Conservation (phyloP, 2,113 vertebrate genomes). For the Colinus virginianus region DNA sequence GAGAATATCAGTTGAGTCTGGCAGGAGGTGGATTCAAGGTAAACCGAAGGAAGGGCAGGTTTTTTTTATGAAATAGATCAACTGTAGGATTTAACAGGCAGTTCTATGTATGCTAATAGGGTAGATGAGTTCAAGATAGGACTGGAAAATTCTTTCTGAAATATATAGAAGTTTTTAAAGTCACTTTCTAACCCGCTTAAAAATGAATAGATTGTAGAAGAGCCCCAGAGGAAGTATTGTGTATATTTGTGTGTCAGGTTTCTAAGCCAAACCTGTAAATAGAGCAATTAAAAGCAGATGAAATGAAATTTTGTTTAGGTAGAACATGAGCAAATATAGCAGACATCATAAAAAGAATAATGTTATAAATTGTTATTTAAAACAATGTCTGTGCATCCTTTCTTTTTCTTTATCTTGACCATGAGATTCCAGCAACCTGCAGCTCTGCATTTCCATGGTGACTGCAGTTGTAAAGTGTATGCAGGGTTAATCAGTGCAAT, state of each 20-base stretch:
- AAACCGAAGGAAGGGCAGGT: neutral
- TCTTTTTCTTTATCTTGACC: neutral
- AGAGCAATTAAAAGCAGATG: neutral
- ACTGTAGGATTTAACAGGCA: neutral
- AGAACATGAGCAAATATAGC: neutral
- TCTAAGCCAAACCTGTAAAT: neutral
- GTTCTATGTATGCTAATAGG: neutral
- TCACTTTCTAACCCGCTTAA: neutral
- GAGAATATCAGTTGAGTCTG: neutral
- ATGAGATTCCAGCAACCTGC: neutral
- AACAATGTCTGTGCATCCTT: neutral
- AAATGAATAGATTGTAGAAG: neutral
- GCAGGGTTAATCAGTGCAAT: neutral
- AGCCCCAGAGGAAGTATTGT: neutral
- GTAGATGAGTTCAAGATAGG: neutral
- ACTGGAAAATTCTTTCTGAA: neutral
- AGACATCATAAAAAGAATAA: neutral
- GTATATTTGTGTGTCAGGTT: neutral
- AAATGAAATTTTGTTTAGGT: neutral
- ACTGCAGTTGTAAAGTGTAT: neutral
- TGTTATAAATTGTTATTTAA: neutral
- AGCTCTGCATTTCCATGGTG: neutral
- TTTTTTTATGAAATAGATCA: neutral
- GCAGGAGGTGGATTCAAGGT: neutral
- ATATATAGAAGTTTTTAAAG: neutral